Base-by-base conservation (phyloP, 2,113 vertebrate species). In the Syngnathus typhle region DNA sequence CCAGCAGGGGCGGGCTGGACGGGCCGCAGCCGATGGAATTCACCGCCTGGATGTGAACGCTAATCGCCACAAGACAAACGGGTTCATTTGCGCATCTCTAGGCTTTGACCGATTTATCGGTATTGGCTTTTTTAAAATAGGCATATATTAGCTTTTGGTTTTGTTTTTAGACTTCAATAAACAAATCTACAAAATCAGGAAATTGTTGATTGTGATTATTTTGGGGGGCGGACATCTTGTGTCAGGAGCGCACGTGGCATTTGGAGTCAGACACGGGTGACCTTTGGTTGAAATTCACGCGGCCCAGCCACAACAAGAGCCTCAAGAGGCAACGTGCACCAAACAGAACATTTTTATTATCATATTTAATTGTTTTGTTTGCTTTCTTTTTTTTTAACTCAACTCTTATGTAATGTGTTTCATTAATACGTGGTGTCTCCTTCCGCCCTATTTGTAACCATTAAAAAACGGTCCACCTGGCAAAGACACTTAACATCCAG, bases 21-120 rank as follows among this genome's bases (percentile, higher is more conserved):
- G 95, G 94, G 77, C 96, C 92, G 51, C 91, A 91, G 76, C 97
- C 97, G 58, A 98, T 94, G 71, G 91, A 93, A 73, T 98, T 99
- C 77, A 98, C 88, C 18, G 97, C 97, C 87, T 94, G 94, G 81
- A 99, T 93, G 84, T 92, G 92, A 69, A 99, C 91, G 72, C 97
- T 74, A 72, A 32, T 64, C 38, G 19, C 60, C 27, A 46, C 1
- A 19, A 5, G 36, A 32, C 27, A 32, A 32, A 32, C 27, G 27
- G 3, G 27, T 32, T 32, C 3, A 32, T 32, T 32, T 2, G 27
- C 27, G 27, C 27, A 32, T 32, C 27, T 3, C 27, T 32, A 32
- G 27, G 27, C 27, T 3, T 32, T 32, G 27, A 32, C 2, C 27
- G 27, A 32, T 32, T 32, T 0, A 32, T 32, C 27, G 27, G 3